These are phyloP conservation scores for Eucriotettix oculatus DNA, from an alignment of 2,888 invertebrate genomes.

Conservation along the genomic window DNA sequence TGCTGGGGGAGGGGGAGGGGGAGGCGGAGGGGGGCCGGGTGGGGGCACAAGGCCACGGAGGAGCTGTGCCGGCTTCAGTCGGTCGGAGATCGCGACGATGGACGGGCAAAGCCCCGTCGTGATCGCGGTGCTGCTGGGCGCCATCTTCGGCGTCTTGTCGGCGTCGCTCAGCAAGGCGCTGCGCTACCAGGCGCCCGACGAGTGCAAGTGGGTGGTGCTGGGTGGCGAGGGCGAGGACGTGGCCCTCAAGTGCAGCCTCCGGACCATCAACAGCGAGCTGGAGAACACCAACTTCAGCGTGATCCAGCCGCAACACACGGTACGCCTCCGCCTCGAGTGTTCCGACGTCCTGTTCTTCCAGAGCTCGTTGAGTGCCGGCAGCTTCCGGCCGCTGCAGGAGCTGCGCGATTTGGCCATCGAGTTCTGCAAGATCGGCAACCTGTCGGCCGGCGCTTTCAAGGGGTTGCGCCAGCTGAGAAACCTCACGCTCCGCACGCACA, in stretches of 20 bases:
- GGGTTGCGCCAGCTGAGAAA: slow-evolving; percentile 62
- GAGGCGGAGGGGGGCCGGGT: not conserved
- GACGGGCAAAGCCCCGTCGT: slow-evolving; percentile 31
- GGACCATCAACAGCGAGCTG: slow-evolving; percentile 65
- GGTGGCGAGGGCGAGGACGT: slow-evolving; percentile 42
- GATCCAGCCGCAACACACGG: slow-evolving; percentile 66
- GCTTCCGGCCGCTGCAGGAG: slow-evolving; percentile 58
- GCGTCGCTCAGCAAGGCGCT: slow-evolving; percentile 41
- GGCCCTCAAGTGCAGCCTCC: slow-evolving; percentile 52
- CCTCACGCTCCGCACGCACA: slow-evolving; percentile 65
- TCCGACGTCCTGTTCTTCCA: slow-evolving; percentile 66
- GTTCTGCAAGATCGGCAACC: slow-evolving; percentile 66
- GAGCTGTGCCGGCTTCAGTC: not conserved
- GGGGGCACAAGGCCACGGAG: not conserved
- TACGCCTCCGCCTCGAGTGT: slow-evolving; percentile 57
- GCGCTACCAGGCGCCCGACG: slow-evolving; percentile 64
- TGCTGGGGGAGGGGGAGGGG: not conserved
- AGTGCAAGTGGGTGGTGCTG: slow-evolving; percentile 57
- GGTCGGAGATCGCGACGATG: not conserved
- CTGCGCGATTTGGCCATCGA: slow-evolving; percentile 62
- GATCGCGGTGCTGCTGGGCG: slow-evolving; percentile 39
- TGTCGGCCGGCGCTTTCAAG: slow-evolving; percentile 66
- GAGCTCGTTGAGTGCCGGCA: slow-evolving; percentile 59
- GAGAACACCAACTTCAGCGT: slow-evolving; percentile 71
- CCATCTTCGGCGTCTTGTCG: slow-evolving; percentile 40